These are phyloP conservation scores for Spatulosminthurus flaviceps DNA, from an alignment of 2,888 invertebrate species.

Conservation along the genomic window DNA sequence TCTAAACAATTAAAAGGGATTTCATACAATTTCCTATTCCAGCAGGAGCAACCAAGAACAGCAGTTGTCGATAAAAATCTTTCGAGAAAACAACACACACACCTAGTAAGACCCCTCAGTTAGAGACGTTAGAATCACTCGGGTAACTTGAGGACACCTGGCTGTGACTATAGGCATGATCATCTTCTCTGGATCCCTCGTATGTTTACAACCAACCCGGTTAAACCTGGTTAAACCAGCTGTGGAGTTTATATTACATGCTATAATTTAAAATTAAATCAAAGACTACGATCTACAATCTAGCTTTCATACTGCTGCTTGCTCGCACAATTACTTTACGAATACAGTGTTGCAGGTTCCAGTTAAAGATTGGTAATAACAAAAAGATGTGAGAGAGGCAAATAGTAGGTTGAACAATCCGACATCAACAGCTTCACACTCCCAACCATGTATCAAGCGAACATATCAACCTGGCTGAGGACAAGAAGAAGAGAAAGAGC, in stretches of 20 bases:
- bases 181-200: slow-evolving; percentile 14
- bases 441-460: background rate
- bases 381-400: background rate
- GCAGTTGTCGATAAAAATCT: slow-evolving; percentile 7
- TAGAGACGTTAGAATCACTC: slow-evolving; percentile 20
- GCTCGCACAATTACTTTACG: background rate
- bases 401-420: background rate
- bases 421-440: background rate
- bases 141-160: slow-evolving; percentile 39
- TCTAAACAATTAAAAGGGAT: background rate
- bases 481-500: background rate
- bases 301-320: background rate
- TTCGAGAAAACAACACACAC: background rate
- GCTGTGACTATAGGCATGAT: slow-evolving; percentile 13
- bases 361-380: background rate
- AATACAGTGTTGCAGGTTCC: too few relatives aligned
- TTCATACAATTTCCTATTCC: background rate
- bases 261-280: slow-evolving; percentile 56
- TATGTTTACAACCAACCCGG: slow-evolving; percentile 20
- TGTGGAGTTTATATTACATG: slow-evolving; percentile 53
- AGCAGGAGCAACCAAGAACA: background rate
- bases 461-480: background rate
- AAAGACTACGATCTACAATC: slow-evolving; percentile 47
- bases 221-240: slow-evolving; percentile 44
- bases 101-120: slow-evolving; percentile 28